Conservation (phyloP, 2,113 vertebrate genomes). For the Percina caprodes region DNA sequence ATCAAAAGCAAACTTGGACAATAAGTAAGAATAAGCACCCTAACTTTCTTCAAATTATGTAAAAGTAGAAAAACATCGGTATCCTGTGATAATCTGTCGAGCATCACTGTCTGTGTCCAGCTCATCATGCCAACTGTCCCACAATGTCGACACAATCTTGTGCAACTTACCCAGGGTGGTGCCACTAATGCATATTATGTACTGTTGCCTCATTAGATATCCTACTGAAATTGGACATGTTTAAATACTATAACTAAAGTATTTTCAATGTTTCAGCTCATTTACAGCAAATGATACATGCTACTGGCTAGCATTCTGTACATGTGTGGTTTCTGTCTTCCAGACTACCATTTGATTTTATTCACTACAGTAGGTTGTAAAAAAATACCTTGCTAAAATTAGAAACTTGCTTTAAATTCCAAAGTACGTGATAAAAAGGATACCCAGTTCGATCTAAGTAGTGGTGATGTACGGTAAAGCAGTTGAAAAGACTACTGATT, state of each 20-base stretch:
- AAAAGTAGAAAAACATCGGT: background rate
- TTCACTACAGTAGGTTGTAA: background rate
- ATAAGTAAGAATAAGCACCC: conserved; percentile 87
- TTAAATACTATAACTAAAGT: background rate
- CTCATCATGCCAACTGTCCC: no score
- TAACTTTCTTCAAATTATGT: background rate
- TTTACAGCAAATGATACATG: background rate
- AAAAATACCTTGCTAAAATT: background rate
- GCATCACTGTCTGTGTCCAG: background rate
- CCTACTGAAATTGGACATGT: background rate
- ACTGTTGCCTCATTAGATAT: background rate
- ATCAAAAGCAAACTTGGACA: conserved; percentile 96
- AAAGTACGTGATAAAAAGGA: background rate
- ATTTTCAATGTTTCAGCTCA: background rate
- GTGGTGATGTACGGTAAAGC: background rate
- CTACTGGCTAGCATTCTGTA: background rate
- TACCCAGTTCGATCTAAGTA: background rate
- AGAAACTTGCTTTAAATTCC: background rate
- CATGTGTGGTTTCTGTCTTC: background rate
- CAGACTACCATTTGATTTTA: background rate
- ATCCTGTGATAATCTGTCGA: background rate
- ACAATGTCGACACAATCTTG: background rate
- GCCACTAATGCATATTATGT: background rate
- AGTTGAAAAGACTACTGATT: background rate
- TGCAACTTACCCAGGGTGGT: background rate